Conservation (phyloP, 2,797 vertebrate species). For the Cyprinella venusta region DNA sequence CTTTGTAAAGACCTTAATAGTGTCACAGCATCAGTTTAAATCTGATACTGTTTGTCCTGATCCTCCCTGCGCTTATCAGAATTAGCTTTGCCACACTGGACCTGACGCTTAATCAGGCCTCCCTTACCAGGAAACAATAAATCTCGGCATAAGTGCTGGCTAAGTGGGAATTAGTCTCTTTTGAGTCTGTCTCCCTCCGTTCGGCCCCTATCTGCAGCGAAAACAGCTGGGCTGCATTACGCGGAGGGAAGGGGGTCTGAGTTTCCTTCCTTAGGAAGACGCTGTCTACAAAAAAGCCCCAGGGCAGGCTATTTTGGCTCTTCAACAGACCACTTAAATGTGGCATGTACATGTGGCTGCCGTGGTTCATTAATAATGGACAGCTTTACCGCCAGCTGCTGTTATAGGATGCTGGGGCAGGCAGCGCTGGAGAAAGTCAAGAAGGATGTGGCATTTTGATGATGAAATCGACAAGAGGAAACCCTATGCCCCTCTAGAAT, state of each 20-base stretch:
- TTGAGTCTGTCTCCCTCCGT: conserved; percentile 59
- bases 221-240: conserved; percentile 66
- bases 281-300: conserved; percentile 56
- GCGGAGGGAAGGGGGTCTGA: conserved; percentile 58
- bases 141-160: conserved; percentile 64
- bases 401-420: conserved; percentile 42
- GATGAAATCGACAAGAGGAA: conserved; percentile 45
- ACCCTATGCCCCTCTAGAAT: background rate
- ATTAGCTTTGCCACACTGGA: conserved; percentile 49
- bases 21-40: conserved; percentile 61
- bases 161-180: conserved; percentile 65
- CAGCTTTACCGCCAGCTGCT: conserved; percentile 52
- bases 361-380: conserved; percentile 60
- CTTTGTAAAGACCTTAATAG: conserved; percentile 61
- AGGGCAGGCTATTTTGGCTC: conserved; percentile 61
- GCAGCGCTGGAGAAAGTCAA: conserved; percentile 44
- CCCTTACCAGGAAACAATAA: conserved; percentile 68
- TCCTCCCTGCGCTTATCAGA: conserved; percentile 63
- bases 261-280: conserved; percentile 65
- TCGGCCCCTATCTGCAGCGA: conserved; percentile 55
- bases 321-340: conserved; percentile 57
- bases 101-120: conserved; percentile 64
- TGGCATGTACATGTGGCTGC: conserved; percentile 59
- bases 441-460: conserved; percentile 31
- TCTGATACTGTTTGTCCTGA: conserved; percentile 59